Evolutionary conservation across 2,888 invertebrate genomes (phyloP).

Genomic region (Prosopocoilus inquinatus): DNA sequence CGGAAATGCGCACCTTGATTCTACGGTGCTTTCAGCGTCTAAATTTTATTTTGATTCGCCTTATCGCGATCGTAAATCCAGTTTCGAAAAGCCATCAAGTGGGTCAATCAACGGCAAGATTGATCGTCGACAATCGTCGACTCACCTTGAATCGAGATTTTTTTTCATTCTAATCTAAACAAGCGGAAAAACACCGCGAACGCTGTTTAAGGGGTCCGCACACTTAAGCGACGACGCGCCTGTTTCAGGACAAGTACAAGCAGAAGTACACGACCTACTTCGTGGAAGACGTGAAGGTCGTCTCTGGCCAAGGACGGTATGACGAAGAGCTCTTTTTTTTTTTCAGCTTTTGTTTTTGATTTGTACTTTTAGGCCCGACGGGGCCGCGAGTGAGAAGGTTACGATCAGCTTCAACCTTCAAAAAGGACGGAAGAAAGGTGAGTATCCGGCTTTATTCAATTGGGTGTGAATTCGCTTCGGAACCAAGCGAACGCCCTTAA

Average conservation of each 20-base stretch:
- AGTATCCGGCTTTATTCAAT: not conserved
- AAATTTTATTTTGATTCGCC: too few relatives aligned
- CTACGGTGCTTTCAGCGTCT: too few relatives aligned
- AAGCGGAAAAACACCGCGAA: not conserved
- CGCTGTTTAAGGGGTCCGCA: not conserved
- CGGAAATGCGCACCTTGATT: too few relatives aligned
- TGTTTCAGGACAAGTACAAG: constrained; percentile 70
- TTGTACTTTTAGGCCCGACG: not conserved
- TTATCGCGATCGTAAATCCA: too few relatives aligned
- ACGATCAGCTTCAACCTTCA: not conserved
- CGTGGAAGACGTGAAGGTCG: constrained; percentile 60
- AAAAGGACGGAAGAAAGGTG: not conserved
- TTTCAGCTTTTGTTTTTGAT: not conserved
- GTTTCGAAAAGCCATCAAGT: too few relatives aligned
- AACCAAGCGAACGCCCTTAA: too few relatives aligned
- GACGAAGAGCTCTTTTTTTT: not conserved
- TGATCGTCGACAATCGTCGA: too few relatives aligned
- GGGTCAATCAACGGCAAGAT: too few relatives aligned
- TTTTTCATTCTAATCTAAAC: not conserved
- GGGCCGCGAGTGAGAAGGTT: not conserved
- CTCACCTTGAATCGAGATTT: not conserved
- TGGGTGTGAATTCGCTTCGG: too few relatives aligned
- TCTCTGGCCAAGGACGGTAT: not conserved
- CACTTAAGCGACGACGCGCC: not conserved
- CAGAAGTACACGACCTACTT: constrained; percentile 69